These are phyloP conservation scores for Leptura quadrifasciata DNA, from an alignment of 2,888 invertebrate genomes.

Conservation along the genomic window DNA sequence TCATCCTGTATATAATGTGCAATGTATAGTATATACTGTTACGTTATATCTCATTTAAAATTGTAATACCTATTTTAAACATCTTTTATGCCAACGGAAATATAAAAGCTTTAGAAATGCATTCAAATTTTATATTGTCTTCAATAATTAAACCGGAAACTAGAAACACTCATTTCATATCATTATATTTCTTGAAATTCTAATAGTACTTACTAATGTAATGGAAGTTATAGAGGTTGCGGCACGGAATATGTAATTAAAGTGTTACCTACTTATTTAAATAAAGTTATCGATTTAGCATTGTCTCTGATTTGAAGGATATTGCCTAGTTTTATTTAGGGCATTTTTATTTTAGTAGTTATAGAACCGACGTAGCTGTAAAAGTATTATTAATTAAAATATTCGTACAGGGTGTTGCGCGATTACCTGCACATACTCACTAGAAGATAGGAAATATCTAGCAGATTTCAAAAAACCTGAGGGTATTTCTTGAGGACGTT, in stretches of 20 bases:
- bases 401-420: too few species aligned
- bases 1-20: too few species aligned
- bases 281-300: neutral
- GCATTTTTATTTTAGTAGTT: neutral
- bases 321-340: neutral
- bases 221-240: neutral
- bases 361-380: neutral
- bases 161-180: neutral
- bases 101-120: neutral
- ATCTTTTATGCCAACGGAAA: neutral
- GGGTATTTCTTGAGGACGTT: too few species aligned
- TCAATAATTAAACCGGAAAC: neutral
- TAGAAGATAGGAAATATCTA: too few species aligned
- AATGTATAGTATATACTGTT: too few species aligned
- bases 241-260: neutral
- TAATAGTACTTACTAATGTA: neutral
- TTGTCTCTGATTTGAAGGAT: neutral
- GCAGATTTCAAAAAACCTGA: too few species aligned
- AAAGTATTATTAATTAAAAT: neutral
- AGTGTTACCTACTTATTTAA: neutral
- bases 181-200: neutral
- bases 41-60: too few species aligned
- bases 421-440: too few species aligned
- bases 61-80: too few species aligned
- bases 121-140: conserved; percentile 4